phyloP scores from a whole-genome alignment of 64 coral and sea anemone genomes.

The Hydrozoanthus tunicans region DNA sequence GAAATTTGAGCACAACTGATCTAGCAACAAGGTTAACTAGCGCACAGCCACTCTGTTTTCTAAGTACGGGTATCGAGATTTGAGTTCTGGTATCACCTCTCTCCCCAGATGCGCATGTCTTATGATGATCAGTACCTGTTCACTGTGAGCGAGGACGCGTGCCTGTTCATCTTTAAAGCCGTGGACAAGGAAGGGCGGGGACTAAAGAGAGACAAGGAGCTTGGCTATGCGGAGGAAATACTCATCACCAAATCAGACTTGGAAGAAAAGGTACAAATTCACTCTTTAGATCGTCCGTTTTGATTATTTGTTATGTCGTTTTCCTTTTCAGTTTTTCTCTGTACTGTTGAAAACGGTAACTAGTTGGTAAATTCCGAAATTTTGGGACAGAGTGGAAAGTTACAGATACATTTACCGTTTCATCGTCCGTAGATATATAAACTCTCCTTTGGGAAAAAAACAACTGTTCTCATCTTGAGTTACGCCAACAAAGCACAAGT shows the following conservation, averaged over 20 bases:
- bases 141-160: slow-evolving; percentile 94
- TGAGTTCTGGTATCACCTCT: background rate
- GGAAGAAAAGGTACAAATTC: slow-evolving; percentile 88
- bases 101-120: slow-evolving; percentile 98
- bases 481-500: no score
- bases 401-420: no score
- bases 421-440: no score
- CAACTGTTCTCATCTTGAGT: no score
- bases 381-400: no score
- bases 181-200: slow-evolving; percentile 97
- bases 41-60: no score
- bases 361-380: no score
- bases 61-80: no score
- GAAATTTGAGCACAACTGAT: no score
- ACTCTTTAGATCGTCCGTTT: no score
- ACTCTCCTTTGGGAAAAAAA: no score
- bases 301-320: background rate
- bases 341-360: background rate
- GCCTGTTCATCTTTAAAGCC: slow-evolving; percentile 96
- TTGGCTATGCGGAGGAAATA: slow-evolving; percentile 95
- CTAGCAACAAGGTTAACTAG: no score
- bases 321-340: background rate
- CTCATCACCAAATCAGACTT: slow-evolving; percentile 98
- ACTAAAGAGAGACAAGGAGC: slow-evolving; percentile 95
- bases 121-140: slow-evolving; percentile 99